These are phyloP conservation scores for Delichon dasypus DNA, from an alignment of 2,797 vertebrate species.

Conservation along the genomic window DNA sequence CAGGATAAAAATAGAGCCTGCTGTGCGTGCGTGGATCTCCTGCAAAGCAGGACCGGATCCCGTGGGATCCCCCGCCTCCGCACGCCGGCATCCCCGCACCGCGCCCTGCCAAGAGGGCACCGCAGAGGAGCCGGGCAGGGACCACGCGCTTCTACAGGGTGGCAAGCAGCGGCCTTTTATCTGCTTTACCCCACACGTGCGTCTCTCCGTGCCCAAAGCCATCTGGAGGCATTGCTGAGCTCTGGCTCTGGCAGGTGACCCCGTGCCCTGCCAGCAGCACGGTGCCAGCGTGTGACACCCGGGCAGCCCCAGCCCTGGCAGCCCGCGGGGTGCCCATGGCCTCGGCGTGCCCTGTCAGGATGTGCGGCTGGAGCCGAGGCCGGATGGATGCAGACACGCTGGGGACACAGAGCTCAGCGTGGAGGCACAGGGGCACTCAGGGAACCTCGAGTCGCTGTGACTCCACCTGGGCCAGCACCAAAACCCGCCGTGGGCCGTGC, in stretches of 20 bases:
- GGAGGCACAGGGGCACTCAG: not conserved
- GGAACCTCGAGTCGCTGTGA: not conserved
- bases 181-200: rapidly evolving
- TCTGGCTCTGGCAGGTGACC: not conserved
- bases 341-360: rapidly evolving
- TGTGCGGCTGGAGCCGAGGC: not conserved
- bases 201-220: not conserved
- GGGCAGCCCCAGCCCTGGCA: not conserved
- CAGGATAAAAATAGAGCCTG: conserved; percentile 64
- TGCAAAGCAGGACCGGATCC: conserved; percentile 22
- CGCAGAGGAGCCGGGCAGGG: not conserved
- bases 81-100: not conserved
- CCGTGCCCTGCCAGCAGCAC: not conserved
- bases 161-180: rapidly evolving
- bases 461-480: not conserved
- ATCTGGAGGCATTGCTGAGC: not conserved
- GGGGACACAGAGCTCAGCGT: not conserved
- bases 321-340: rapidly evolving
- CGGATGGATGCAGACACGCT: rapidly evolving
- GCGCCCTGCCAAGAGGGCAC: not conserved
- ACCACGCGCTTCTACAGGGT: not conserved
- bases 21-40: conserved; percentile 17
- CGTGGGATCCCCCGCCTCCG: conserved; percentile 40
- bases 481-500: not conserved
- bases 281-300: not conserved